These are phyloP conservation scores for Sprattus sprattus DNA, from an alignment of 2,113 vertebrate species.

Conservation along the genomic window DNA sequence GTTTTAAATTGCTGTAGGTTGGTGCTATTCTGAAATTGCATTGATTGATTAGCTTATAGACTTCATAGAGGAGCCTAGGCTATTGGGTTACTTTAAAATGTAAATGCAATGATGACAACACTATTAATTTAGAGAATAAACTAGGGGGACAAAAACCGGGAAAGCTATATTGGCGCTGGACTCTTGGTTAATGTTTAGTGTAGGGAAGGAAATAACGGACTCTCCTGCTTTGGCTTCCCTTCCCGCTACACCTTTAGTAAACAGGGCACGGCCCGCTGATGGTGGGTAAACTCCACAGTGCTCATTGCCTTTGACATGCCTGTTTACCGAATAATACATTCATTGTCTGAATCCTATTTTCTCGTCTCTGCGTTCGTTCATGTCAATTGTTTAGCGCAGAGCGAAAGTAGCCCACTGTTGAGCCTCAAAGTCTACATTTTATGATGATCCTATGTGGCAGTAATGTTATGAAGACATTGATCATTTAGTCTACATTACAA, in stretches of 20 bases:
- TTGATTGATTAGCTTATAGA: not conserved
- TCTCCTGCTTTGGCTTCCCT: slow-evolving; percentile 35
- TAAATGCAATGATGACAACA: not conserved
- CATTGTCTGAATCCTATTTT: not conserved
- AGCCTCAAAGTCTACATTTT: not conserved
- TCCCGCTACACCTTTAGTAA: slow-evolving; percentile 55
- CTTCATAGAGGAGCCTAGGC: not conserved
- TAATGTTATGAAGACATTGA: not conserved
- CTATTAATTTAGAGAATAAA: not conserved
- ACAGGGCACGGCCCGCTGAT: slow-evolving; percentile 44
- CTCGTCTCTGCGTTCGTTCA: not conserved
- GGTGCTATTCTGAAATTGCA: not conserved
- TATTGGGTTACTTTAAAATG: not conserved
- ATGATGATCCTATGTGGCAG: not conserved
- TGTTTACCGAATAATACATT: not conserved
- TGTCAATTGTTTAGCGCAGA: not conserved
- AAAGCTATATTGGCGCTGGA: not conserved
- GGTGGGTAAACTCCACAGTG: slow-evolving; percentile 25
- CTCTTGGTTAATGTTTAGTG: slow-evolving; percentile 64
- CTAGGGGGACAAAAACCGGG: not conserved
- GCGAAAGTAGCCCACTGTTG: not conserved
- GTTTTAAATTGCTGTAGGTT: not conserved
- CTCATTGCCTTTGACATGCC: slow-evolving; percentile 9
- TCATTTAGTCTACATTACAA: not conserved
- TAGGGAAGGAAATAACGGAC: slow-evolving; percentile 70